Base-by-base conservation (phyloP, 2,113 vertebrate genomes). In the Excalfactoria chinensis region DNA sequence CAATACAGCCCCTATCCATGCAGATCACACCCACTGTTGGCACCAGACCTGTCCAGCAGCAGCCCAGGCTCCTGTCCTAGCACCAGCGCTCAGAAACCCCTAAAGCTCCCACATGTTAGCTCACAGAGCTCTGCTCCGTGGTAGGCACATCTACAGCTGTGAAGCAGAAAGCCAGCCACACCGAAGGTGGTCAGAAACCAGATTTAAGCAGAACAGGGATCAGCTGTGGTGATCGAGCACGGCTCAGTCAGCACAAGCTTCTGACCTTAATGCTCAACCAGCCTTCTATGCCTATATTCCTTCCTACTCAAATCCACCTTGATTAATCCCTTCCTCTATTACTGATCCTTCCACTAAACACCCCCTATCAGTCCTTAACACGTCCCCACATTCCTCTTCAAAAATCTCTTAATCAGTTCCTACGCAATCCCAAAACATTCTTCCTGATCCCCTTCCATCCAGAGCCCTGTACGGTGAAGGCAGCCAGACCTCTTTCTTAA, bases 1-100 rank as follows among this genome's bases (percentile, higher is more conserved):
- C 40, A 69, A 0, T 30, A 8, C 11, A 34, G 23, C 12, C 5
- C 30, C 48, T 13, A 0, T 2, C 9, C 6, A 9, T 3, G 1
- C 8, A 11, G 20, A 10, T 49, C 26, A 6, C 43, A 79, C 46
- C 62, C 60, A 53, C 58, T 59, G 14, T 51, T 63, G 62, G 46
- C 48, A 17, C 43, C 62, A 48, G 32, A 11, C 37, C 72, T 55
- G 1, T 23, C 23, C 55, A 53, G 55, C 35, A 85, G 20, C 49
- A 91, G 53, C 5, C 15, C 11, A 6, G 7, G 6, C 74, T 46
- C 58, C 21, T 79, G n/a, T 28, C 40, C 64, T 84, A 18, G 32
- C 41, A 84, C 23, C 18, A 44, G 60, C 32, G 19, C 64, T 32
- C 46, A 21, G 1, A 3, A 83, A 20, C 63, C 59, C 48, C 37